Evolutionary conservation across 2,797 vertebrate genomes (phyloP).

Genomic region (Pseudochirops corinnae): DNA sequence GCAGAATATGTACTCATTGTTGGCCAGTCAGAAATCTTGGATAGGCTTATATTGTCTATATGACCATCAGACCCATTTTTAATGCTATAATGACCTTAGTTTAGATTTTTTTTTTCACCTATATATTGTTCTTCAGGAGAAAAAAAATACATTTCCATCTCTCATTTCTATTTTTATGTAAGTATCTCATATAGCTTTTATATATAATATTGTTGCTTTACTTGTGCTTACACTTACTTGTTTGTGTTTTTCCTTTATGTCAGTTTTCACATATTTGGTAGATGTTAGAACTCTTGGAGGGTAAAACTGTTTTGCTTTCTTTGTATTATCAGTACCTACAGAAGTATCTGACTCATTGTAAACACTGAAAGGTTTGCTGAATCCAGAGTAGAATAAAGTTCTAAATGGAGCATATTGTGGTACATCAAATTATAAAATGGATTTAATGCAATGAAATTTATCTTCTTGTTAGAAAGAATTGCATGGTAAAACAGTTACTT

Average conservation of each 20-base stretch:
- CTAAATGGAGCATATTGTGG: slow-evolving; percentile 37
- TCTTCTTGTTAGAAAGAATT: slow-evolving; percentile 27
- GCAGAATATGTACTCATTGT: not conserved
- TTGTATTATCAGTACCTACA: not conserved
- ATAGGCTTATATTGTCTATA: not conserved
- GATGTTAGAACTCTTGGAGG: not conserved
- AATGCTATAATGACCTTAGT: slow-evolving; percentile 32
- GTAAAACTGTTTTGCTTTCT: not conserved
- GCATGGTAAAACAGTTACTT: slow-evolving; percentile 29
- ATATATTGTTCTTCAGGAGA: not conserved
- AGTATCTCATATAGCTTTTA: slow-evolving; percentile 15
- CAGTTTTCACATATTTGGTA: slow-evolving; percentile 33
- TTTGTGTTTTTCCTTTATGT: slow-evolving; percentile 7
- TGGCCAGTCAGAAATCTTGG: not conserved
- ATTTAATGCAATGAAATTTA: not conserved
- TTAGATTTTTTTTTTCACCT: not conserved
- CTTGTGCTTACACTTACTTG: slow-evolving; percentile 7
- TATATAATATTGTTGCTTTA: slow-evolving; percentile 2
- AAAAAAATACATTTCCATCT: not conserved
- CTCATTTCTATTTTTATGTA: not conserved
- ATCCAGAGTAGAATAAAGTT: not conserved
- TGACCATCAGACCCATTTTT: slow-evolving; percentile 21
- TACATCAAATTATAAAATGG: slow-evolving; percentile 26
- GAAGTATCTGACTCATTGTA: not conserved
- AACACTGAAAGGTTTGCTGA: not conserved